Evolutionary conservation across 2,797 vertebrate genomes (phyloP), one percentile per base, ranked within the genome.

Genomic region (Phrynocephalus vlangalii): DNA sequence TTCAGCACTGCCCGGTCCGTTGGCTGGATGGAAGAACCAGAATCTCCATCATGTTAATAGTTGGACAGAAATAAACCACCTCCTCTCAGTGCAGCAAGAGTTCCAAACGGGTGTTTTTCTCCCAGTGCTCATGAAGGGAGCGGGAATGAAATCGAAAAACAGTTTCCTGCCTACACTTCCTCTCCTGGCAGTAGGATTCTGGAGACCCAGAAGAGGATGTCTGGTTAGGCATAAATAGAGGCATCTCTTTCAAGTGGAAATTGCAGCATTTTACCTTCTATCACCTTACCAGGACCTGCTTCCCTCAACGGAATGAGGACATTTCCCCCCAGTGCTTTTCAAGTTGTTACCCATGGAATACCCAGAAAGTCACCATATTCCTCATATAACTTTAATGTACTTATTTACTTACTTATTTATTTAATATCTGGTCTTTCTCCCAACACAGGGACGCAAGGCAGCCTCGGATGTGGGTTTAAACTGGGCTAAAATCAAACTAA

Each of bases 151-250:
- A 38, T 9, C 6, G 16, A 9, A 2, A 15, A 38, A 63, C 60
- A 38, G 52, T 10, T 8, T 44, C 60, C 79, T 67, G 60, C 79
- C 79, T 81, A 81, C 79, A 81, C 60, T 67, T 81, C 33, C 79
- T 67, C 22, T 81, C 38, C 60, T 28, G 60, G 60, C 79, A 81
- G 33, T 24, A 66, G 33, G 22, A 67, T 81, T 33, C 20, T 30
- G 66, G 60, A 81, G 79, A 44, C 30, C 60, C 38, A 44, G 60
- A 67, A n/a, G 9, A 26, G 33, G 22, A 63, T 15, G 30, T 3
- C 33, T 81, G 79, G 79, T 44, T 66, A 66, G 79, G 5, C 38
- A 81, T 38, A 81, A 44, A 67, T 44, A 24, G 5, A 38, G 30
- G 56, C 60, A 81, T 67, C 60, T 81, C 30, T 81, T 38, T 66